Percentiles rank a stretch among this genome's conserved stretches.
These are phyloP conservation scores for Diadegma fenestrale DNA, from an alignment of 2,888 invertebrate species.

Conservation along the genomic window DNA sequence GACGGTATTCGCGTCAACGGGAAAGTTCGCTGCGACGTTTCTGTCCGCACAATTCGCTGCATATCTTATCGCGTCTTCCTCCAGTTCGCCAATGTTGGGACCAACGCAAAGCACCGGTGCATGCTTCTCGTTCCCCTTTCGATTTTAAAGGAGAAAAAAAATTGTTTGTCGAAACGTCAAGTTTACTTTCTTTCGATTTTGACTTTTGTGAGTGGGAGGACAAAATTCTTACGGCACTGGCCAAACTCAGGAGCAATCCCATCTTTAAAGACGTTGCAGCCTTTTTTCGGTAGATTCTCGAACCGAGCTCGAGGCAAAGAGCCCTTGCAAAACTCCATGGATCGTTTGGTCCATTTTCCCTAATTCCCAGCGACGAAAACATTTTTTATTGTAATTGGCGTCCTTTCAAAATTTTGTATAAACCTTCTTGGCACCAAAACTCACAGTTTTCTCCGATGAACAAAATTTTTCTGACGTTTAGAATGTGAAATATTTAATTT, in stretches of 20 bases:
- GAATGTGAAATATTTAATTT: too few relatives aligned
- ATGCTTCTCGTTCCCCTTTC: constrained; percentile 51
- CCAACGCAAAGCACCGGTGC: constrained; percentile 67
- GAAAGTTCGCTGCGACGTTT: constrained; percentile 51
- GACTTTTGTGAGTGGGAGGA: neutral
- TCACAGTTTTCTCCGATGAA: too few relatives aligned
- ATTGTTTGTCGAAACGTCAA: neutral
- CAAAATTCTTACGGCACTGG: constrained; percentile 50
- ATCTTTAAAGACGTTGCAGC: constrained; percentile 58
- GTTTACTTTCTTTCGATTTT: neutral
- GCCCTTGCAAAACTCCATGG: constrained; percentile 61
- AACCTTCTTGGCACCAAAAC: too few relatives aligned
- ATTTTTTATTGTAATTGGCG: too few relatives aligned
- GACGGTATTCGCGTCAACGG: constrained; percentile 51
- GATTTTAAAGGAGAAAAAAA: neutral
- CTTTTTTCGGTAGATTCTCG: constrained; percentile 30
- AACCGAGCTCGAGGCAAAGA: constrained; percentile 56
- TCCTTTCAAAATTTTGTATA: too few relatives aligned
- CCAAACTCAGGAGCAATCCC: constrained; percentile 65
- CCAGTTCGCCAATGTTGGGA: constrained; percentile 33
- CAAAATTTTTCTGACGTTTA: too few relatives aligned
- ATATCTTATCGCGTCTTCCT: constrained; percentile 59
- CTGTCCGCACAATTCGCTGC: constrained; percentile 59
- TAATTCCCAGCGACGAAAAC: constrained; percentile 8
- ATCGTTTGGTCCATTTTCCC: constrained; percentile 51